Percentiles rank a stretch among this genome's conserved stretches.
Conservation (phyloP, 2,888 invertebrate species). For the Stenoptilia bipunctidactyla region DNA sequence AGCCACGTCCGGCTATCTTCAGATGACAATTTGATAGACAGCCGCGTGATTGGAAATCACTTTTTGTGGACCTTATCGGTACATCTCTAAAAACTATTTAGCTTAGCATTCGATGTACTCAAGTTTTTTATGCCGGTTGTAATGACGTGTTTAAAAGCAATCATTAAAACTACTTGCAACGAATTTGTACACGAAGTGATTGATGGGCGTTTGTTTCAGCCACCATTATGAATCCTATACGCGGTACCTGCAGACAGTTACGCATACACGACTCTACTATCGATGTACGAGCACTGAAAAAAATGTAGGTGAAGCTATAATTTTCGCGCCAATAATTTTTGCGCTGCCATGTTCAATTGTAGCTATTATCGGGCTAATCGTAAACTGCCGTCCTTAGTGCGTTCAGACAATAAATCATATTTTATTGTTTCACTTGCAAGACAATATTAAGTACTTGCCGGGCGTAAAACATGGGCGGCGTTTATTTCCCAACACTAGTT, state of each 20-base stretch:
- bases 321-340: conserved; percentile 44
- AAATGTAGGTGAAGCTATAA: conserved; percentile 7
- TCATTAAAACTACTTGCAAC: no score
- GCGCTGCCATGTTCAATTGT: background rate
- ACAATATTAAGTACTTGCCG: no score
- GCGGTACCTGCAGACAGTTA: no score
- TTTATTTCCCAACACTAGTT: no score
- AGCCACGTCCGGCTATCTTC: conserved; percentile 4
- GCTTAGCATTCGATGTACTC: conserved; percentile 12
- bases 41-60: conserved; percentile 29
- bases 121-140: conserved; percentile 4
- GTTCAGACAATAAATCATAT: no score
- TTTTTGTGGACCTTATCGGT: conserved; percentile 1
- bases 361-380: no score
- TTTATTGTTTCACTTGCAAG: no score
- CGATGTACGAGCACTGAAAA: background rate
- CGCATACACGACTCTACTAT: background rate
- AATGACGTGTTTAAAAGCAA: background rate
- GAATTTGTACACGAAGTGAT: no score
- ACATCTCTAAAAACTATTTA: conserved; percentile 9
- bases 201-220: no score
- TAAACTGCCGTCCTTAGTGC: no score
- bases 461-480: no score
- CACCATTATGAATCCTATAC: no score
- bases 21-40: conserved; percentile 59